These are phyloP conservation scores for Speoplatyrhinus poulsoni DNA, from an alignment of 2,113 vertebrate species.

Conservation along the genomic window DNA sequence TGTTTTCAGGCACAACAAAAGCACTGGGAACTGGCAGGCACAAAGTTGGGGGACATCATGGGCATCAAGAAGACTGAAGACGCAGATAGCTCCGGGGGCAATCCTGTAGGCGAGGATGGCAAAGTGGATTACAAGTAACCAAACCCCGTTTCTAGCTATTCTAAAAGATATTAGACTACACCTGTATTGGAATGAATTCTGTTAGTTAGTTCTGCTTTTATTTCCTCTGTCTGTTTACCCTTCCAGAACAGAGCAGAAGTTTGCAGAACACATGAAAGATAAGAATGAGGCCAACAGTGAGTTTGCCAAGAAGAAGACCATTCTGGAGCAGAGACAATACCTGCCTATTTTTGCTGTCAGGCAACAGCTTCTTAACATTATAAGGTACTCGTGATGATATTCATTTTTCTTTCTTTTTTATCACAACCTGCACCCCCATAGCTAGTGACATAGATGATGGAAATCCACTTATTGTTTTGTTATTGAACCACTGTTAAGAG, in stretches of 20 bases:
- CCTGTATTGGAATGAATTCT: background rate
- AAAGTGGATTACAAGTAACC: conserved; percentile 93
- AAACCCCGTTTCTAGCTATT: background rate
- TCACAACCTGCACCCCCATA: background rate
- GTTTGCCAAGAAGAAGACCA: conserved; percentile 93
- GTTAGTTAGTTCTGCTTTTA: conserved; percentile 1
- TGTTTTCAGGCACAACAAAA: conserved; percentile 92
- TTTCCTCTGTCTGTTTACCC: conserved; percentile 1
- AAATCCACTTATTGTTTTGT: background rate
- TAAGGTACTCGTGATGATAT: conserved; percentile 78
- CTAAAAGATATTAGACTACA: background rate
- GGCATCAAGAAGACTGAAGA: conserved; percentile 93
- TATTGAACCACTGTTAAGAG: too few relatives aligned
- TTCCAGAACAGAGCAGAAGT: conserved; percentile 92
- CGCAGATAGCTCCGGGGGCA: conserved; percentile 71
- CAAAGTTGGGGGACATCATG: conserved; percentile 98
- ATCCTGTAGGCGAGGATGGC: conserved; percentile 86
- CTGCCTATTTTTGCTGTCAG: conserved; percentile 96
- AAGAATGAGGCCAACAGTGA: conserved; percentile 94
- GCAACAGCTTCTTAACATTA: conserved; percentile 94
- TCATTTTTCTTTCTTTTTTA: background rate
- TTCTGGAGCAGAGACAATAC: conserved; percentile 95
- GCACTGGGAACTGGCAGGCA: conserved; percentile 98
- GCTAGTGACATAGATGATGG: background rate
- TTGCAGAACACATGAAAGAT: conserved; percentile 97